Evolutionary conservation across 2,113 vertebrate species (phyloP), one percentile per base, ranked within the genome.

Genomic region (Syngnathus scovelli): DNA sequence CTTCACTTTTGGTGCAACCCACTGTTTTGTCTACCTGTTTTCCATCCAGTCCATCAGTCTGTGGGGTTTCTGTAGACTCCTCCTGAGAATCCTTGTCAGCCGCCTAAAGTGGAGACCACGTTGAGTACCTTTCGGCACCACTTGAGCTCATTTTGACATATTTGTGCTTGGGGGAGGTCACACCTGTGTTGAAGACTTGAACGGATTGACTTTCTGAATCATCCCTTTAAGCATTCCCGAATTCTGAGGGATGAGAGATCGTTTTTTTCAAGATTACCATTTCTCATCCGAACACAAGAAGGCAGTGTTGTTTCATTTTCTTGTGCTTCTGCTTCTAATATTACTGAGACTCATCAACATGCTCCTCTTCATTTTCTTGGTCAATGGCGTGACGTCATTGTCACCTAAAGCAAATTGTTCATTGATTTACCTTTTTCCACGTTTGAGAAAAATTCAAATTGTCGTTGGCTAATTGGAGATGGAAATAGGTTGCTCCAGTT

Each of bases 161-260:
- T 19, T 60, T n/a, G 15, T 60, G 58, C 11, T 44, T 13, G 19
- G 12, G 39, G 6, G 3, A n/a, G 33, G 19, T 23, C 3, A 7
- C 46, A 84, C 86, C 86, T 76, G 80, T 52, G 74, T 15, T 33
- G 72, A 60, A 2, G 82, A 59, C 65, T 72, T 87, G 75, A 84
- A 85, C 1, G 79, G 81, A 69, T 86, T 87, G 16, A 86, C 74
- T 51, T 85, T 86, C 54, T 83, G 79, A n/a, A 84, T 78, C 33
- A 71, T 56, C 1, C 77, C 81, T 76, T 67, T 87, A 10, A 86
- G 60, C 78, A 67, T 4, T 0, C 79, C 75, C 0, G 85, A 70
- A 21, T 76, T 86, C 87, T 89, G 73, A 23, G 78, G 80, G 23
- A 67, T 16, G 68, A 61, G 1, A 18, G 58, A 27, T 13, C 11